Percentiles rank a stretch among this genome's conserved stretches.
Evolutionary conservation across 1,140 invertebrate genomes (phyloP).

Genomic region (Colletes gigas): DNA sequence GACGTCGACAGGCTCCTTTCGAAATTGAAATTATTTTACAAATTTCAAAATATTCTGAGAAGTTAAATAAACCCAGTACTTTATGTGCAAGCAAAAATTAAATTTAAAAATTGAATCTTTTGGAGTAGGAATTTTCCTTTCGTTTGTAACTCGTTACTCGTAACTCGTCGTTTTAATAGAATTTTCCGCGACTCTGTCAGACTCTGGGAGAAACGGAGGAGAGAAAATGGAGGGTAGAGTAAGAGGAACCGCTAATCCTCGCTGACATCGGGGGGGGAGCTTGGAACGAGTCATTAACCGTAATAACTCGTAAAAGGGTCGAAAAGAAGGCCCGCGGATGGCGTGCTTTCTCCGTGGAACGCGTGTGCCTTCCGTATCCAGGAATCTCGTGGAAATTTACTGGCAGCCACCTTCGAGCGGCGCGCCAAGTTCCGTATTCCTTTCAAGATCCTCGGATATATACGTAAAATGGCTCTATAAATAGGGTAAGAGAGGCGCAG

Average conservation of each 20-base stretch:
- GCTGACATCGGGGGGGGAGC: conserved; percentile 4
- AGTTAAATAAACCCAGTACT: too few species aligned
- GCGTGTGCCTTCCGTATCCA: conserved; percentile 12
- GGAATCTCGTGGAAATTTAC: conserved; percentile 47
- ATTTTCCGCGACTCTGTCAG: too few species aligned
- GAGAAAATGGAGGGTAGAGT: too few species aligned
- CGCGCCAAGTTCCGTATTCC: conserved; percentile 25
- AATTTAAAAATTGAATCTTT: too few species aligned
- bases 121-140: too few species aligned
- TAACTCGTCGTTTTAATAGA: too few species aligned
- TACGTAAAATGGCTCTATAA: conserved; percentile 54
- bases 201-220: too few species aligned
- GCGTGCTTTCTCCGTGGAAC: background rate
- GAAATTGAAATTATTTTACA: too few species aligned
- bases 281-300: conserved; percentile 16
- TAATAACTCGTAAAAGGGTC: conserved; percentile 19
- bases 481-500: conserved; percentile 55
- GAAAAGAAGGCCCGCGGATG: background rate
- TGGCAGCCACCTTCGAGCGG: conserved; percentile 15
- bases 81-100: too few species aligned
- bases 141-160: too few species aligned
- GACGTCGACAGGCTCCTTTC: too few species aligned
- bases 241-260: conserved; percentile 10
- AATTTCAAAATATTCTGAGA: too few species aligned
- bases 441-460: conserved; percentile 33